A percentile compares a stretch with the other conserved stretches of the same genome.
Conservation (phyloP, 2,888 invertebrate genomes). For the Cephus spinipes region DNA sequence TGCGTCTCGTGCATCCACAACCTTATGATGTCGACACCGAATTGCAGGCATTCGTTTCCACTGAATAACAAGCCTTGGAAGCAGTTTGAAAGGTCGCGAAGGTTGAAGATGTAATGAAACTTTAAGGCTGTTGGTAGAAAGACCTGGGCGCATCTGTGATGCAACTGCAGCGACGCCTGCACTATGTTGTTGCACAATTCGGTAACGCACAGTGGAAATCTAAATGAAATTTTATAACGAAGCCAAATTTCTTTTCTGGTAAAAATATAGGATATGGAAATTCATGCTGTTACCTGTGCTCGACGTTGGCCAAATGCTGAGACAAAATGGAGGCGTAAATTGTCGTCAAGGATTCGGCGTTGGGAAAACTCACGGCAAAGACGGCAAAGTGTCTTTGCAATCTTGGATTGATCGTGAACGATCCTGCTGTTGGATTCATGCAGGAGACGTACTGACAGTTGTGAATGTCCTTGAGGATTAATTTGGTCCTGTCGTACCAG, state of each 20-base stretch:
- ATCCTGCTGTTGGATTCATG: conserved; percentile 98
- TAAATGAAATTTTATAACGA: conserved; percentile 23
- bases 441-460: conserved; percentile 97
- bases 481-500: conserved; percentile 92
- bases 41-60: conserved; percentile 85
- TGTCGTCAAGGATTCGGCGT: conserved; percentile 83
- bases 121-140: conserved; percentile 96
- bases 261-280: not conserved
- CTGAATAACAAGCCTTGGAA: conserved; percentile 95
- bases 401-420: conserved; percentile 95
- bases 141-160: conserved; percentile 86
- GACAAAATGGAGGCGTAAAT: conserved; percentile 91
- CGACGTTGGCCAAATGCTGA: conserved; percentile 86
- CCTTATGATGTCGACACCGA: conserved; percentile 85
- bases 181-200: conserved; percentile 74
- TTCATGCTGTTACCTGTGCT: conserved; percentile 79
- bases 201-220: conserved; percentile 55
- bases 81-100: conserved; percentile 93
- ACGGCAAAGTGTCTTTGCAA: conserved; percentile 92
- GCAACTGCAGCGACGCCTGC: conserved; percentile 84
- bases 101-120: conserved; percentile 96
- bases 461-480: conserved; percentile 93
- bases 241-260: not conserved
- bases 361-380: conserved; percentile 87
- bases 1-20: conserved; percentile 95